A percentile compares a stretch with the other conserved stretches of the same genome.
phyloP scores from a whole-genome alignment of 2,113 vertebrate genomes.

The Toxotes chatareus region DNA sequence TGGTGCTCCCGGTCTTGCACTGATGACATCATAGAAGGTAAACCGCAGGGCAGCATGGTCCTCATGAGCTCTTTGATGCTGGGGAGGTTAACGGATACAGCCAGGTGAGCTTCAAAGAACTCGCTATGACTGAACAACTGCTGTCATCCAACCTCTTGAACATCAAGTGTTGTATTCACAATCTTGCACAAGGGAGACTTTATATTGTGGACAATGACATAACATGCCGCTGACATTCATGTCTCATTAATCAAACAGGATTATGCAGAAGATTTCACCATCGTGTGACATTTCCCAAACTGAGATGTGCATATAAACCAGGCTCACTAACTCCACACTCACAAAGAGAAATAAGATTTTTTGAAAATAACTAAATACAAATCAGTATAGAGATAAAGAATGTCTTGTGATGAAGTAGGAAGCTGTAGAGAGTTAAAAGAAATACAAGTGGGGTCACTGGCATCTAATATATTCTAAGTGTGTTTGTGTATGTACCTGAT shows the following conservation, averaged over 20 bases:
- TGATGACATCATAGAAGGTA: constrained; percentile 96
- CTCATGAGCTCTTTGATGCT: constrained; percentile 96
- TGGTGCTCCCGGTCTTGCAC: constrained; percentile 87
- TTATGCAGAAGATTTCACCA: constrained; percentile 2
- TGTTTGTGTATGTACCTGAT: constrained; percentile 87
- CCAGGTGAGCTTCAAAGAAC: constrained; percentile 24
- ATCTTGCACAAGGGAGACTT: background rate
- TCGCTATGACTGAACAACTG: background rate
- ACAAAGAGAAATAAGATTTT: background rate
- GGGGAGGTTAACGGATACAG: constrained; percentile 28
- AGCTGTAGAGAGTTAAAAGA: background rate
- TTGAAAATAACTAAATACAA: constrained; percentile 33
- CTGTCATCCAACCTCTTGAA: background rate
- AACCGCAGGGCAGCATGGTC: constrained; percentile 91
- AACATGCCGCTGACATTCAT: constrained; percentile 45
- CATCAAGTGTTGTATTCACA: background rate
- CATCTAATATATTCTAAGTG: constrained; percentile 21
- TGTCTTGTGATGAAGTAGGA: background rate
- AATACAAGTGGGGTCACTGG: background rate
- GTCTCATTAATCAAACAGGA: constrained; percentile 44
- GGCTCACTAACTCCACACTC: constrained; percentile 27
- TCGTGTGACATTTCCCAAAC: constrained; percentile 27
- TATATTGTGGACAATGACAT: constrained; percentile 16
- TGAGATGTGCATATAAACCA: constrained; percentile 24
- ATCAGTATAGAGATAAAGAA: constrained; percentile 27